Conservation (phyloP, 2,888 invertebrate species). For the Calliphora vomitoria region DNA sequence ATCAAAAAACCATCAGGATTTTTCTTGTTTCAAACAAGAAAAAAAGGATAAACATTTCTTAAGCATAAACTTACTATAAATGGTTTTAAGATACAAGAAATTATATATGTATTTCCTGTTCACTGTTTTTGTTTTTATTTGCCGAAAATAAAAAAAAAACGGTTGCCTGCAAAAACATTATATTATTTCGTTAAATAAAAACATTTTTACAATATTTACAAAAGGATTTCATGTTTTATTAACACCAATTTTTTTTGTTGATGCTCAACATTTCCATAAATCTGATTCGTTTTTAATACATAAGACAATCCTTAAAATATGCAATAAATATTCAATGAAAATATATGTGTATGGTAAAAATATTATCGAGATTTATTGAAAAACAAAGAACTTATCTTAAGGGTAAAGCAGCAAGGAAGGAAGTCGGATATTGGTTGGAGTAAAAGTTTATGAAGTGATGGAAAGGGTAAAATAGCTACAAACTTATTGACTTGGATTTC, state of each 20-base stretch:
- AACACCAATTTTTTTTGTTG: background rate
- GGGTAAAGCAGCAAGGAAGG: background rate
- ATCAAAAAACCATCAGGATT: slow-evolving; percentile 19
- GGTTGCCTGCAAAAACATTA: slow-evolving; percentile 12
- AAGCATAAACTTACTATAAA: slow-evolving; percentile 50
- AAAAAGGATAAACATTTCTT: slow-evolving; percentile 41
- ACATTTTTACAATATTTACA: slow-evolving; percentile 42
- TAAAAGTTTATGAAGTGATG: background rate
- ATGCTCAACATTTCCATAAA: background rate
- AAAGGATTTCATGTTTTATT: slow-evolving; percentile 37
- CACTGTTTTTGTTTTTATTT: background rate
- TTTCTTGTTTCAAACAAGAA: background rate
- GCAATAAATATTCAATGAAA: slow-evolving; percentile 66
- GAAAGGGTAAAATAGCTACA: no score
- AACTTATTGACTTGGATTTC: no score
- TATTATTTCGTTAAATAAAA: slow-evolving; percentile 19
- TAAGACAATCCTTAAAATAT: slow-evolving; percentile 54
- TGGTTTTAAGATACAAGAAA: slow-evolving; percentile 40
- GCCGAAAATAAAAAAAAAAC: background rate
- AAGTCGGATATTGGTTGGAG: background rate
- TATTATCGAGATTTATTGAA: slow-evolving; percentile 1
- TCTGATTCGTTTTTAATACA: background rate
- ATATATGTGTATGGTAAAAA: background rate
- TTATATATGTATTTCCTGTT: background rate
- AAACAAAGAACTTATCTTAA: background rate